Conservation (phyloP, 2,113 vertebrate species). For the Acrocephalus arundinaceus region DNA sequence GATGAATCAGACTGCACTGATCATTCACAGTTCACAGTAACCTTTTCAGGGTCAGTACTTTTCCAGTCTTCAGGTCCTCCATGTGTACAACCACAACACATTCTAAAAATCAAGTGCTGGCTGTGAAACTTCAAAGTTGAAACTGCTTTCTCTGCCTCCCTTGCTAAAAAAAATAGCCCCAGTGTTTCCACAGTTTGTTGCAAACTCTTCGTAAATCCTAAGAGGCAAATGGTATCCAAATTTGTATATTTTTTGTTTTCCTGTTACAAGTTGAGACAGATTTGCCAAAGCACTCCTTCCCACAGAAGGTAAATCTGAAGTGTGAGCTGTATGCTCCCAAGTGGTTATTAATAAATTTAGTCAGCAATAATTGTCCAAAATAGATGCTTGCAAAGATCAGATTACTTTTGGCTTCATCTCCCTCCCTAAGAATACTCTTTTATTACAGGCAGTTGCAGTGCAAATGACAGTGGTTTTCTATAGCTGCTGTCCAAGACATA, state of each 20-base stretch:
- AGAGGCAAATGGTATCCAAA: background rate
- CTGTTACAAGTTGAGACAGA: background rate
- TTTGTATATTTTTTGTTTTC: background rate
- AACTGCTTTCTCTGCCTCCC: background rate
- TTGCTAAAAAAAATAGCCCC: background rate
- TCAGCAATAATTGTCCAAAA: background rate
- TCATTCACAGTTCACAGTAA: background rate
- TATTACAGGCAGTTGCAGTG: background rate
- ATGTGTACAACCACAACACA: background rate
- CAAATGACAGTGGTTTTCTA: background rate
- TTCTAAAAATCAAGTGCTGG: background rate
- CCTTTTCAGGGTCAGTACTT: slow-evolving; percentile 17
- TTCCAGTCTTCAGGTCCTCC: slow-evolving; percentile 4
- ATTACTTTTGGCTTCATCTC: background rate
- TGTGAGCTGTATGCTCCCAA: background rate
- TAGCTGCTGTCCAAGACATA: background rate
- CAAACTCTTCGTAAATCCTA: background rate
- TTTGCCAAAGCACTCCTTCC: background rate
- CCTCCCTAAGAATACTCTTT: background rate
- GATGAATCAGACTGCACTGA: slow-evolving; percentile 16
- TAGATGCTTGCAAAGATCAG: background rate
- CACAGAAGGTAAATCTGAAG: background rate
- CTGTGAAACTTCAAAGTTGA: background rate
- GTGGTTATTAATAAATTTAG: slow-evolving; percentile 7
- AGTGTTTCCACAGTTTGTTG: background rate